Percentiles rank a stretch among this genome's conserved stretches.
These are phyloP conservation scores for Aphelocoma californica DNA, from an alignment of 2,797 vertebrate genomes.

Conservation along the genomic window DNA sequence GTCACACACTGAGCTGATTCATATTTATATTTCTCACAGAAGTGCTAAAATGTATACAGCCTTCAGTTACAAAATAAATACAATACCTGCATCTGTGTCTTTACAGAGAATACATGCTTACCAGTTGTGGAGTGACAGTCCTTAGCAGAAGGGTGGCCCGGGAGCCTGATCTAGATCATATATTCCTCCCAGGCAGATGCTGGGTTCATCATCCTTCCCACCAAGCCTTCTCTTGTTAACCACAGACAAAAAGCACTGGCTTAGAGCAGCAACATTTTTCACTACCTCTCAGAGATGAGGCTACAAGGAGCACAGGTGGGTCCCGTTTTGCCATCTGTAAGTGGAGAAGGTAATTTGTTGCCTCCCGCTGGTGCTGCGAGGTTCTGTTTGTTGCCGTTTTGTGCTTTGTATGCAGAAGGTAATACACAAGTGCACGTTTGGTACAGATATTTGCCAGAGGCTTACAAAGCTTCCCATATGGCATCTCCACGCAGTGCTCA, in stretches of 20 bases:
- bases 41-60: background rate
- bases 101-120: background rate
- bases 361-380: background rate
- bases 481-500: background rate
- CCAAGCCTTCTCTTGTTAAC: background rate
- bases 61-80: background rate
- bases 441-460: constrained; percentile 56
- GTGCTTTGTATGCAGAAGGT: constrained; percentile 24
- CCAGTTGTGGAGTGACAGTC: background rate
- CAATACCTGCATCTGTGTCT: background rate
- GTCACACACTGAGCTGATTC: background rate
- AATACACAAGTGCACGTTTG: background rate
- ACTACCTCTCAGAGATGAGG: background rate
- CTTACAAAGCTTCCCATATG: constrained; percentile 56
- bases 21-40: background rate
- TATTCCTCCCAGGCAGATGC: background rate
- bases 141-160: background rate
- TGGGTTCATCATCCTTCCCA: background rate
- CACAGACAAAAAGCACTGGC: background rate
- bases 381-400: background rate
- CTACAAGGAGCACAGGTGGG: background rate
- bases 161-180: background rate
- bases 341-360: constrained; percentile 11
- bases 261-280: background rate
- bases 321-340: constrained; percentile 41